These are phyloP conservation scores for Megaceryle torquata DNA, from an alignment of 2,113 vertebrate species.

Conservation along the genomic window DNA sequence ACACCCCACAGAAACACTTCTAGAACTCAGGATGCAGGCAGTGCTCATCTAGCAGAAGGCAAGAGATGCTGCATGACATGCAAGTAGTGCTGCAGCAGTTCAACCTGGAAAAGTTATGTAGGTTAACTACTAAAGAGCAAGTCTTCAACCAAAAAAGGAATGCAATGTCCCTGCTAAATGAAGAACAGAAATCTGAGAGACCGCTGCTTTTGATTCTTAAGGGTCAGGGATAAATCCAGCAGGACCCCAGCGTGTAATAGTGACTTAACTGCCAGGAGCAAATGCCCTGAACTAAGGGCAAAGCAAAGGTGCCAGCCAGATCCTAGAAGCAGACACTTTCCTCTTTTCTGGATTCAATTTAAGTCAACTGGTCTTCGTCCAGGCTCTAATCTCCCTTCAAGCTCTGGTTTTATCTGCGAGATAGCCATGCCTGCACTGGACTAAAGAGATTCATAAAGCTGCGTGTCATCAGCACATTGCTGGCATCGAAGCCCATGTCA, in stretches of 20 bases:
- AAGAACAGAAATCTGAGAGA: not conserved
- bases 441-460: conserved; percentile 25
- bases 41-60: not conserved
- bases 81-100: not conserved
- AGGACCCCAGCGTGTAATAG: not conserved
- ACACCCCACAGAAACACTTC: not conserved
- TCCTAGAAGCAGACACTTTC: not conserved
- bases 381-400: conserved; percentile 13
- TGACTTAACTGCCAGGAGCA: not conserved
- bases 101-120: not conserved
- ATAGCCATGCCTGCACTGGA: conserved; percentile 17
- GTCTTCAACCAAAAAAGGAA: not conserved
- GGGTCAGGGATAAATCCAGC: not conserved
- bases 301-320: conserved; percentile 11
- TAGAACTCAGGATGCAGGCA: not conserved
- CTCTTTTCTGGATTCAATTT: conserved; percentile 4
- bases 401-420: conserved; percentile 10
- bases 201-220: not conserved
- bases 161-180: not conserved
- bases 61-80: not conserved
- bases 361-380: not conserved
- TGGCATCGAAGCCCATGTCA: conserved; percentile 17
- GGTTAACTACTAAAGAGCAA: not conserved
- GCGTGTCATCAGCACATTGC: conserved; percentile 19
- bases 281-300: not conserved